A percentile compares a stretch with the other conserved stretches of the same genome.
Conservation (phyloP, 2,797 vertebrate genomes). For the Hypotaenidia okinawae region DNA sequence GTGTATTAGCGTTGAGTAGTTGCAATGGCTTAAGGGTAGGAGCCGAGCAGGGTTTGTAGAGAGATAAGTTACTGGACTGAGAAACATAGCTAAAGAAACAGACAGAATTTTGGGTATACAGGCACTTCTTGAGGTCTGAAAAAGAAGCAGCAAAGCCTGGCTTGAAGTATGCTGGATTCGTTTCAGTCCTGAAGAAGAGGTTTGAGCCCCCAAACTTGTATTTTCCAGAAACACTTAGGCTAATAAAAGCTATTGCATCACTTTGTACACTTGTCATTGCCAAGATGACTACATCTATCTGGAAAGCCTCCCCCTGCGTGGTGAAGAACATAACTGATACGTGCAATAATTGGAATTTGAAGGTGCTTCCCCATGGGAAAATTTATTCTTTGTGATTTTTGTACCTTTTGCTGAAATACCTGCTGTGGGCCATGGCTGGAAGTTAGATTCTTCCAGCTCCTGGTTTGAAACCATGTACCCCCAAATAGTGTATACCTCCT, state of each 20-base stretch:
- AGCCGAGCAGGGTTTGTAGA: neutral
- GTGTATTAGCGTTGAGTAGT: neutral
- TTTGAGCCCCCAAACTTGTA: neutral
- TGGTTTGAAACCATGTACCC: neutral
- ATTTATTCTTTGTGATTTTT: neutral
- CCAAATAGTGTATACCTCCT: neutral
- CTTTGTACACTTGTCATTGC: neutral
- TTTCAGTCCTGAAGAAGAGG: neutral
- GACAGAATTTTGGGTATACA: neutral
- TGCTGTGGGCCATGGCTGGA: neutral
- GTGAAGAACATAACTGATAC: neutral
- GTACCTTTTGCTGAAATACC: neutral
- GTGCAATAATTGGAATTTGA: neutral
- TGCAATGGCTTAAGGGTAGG: neutral
- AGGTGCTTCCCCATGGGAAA: neutral
- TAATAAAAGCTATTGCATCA: neutral
- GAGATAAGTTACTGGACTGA: neutral
- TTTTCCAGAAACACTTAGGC: neutral
- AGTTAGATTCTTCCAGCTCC: neutral
- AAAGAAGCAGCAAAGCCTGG: neutral
- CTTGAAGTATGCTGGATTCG: neutral
- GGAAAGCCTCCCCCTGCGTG: neutral
- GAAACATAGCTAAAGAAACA: neutral
- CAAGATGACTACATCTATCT: accelerated
- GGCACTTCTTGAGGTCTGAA: neutral